Conservation (phyloP, 2,888 invertebrate genomes). For the Synergus umbraculus region DNA sequence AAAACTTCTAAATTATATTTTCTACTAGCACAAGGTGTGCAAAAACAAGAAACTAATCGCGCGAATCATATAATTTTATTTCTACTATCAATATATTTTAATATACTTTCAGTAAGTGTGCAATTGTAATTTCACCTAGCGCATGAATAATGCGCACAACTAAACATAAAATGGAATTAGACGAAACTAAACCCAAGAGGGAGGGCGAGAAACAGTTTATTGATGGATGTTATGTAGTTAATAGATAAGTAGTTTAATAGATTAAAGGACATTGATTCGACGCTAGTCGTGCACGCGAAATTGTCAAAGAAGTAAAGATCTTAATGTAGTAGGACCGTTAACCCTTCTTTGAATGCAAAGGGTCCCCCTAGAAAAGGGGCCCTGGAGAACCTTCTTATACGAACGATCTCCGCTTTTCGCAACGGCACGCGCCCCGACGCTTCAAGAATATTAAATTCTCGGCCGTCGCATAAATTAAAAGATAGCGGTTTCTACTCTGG, state of each 20-base stretch:
- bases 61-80: no score
- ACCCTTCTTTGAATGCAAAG: constrained; percentile 69
- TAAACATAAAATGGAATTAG: neutral
- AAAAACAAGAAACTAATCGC: no score
- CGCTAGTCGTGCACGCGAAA: neutral
- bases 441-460: constrained; percentile 75
- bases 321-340: constrained; percentile 54
- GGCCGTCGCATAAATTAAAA: constrained; percentile 75
- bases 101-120: no score
- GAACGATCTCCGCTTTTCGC: constrained; percentile 55
- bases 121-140: no score
- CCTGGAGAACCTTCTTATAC: constrained; percentile 60
- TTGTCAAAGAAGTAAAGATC: constrained; percentile 7
- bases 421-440: constrained; percentile 64
- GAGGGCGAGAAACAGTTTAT: neutral
- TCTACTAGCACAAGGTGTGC: no score
- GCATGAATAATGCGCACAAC: no score
- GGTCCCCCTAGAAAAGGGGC: constrained; percentile 62
- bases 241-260: no score
- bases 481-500: constrained; percentile 69
- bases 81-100: no score
- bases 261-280: neutral
- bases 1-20: no score
- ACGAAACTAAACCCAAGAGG: neutral
- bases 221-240: neutral